These are phyloP conservation scores for Tenodera sinensis DNA, from an alignment of 2,888 invertebrate species.

Conservation along the genomic window DNA sequence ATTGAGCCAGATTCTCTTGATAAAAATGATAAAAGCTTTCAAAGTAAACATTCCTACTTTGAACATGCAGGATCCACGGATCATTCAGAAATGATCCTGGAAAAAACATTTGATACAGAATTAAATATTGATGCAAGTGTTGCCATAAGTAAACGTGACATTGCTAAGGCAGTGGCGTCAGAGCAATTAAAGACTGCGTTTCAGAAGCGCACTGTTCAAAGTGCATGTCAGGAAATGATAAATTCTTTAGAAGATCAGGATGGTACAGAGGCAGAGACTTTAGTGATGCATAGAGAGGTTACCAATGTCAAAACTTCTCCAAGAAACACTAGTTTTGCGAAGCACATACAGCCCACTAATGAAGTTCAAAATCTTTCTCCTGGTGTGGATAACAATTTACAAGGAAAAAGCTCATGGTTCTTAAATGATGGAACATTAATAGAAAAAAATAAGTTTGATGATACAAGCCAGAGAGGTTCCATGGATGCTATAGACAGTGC, in stretches of 20 bases:
- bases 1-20: neutral
- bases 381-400: constrained; percentile 14
- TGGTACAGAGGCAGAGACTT: neutral
- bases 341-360: neutral
- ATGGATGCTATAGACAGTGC: constrained; percentile 51
- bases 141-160: neutral
- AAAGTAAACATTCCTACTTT: neutral
- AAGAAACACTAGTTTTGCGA: neutral
- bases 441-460: neutral
- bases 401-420: constrained; percentile 7
- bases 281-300: neutral
- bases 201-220: neutral
- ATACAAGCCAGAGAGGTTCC: neutral
- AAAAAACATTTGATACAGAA: neutral
- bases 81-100: neutral
- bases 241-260: neutral
- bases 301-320: neutral
- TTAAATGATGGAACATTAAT: neutral
- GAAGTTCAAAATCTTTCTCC: neutral
- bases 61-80: neutral
- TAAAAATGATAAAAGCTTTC: neutral
- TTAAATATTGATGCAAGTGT: neutral
- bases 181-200: neutral
- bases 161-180: neutral
- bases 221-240: neutral